A percentile compares a stretch with the other conserved stretches of the same genome.
These are phyloP conservation scores for Ginglymostoma cirratum DNA, from an alignment of 2,113 vertebrate genomes.

Conservation along the genomic window DNA sequence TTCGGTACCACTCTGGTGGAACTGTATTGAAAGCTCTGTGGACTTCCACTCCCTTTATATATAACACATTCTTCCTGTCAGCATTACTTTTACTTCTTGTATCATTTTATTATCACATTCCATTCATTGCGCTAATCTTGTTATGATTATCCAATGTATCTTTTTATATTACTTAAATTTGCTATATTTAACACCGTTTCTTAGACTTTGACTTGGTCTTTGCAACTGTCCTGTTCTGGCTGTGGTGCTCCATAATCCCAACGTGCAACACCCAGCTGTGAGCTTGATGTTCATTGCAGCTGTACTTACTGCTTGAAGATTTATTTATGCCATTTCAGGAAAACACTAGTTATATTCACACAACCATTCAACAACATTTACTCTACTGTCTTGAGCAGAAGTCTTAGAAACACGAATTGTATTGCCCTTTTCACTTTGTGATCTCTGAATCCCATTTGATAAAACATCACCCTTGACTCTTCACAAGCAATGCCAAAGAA, in stretches of 20 bases:
- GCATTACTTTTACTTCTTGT: not conserved
- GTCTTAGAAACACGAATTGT: not conserved
- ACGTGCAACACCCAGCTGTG: not conserved
- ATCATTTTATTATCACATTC: not conserved
- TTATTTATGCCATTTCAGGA: not conserved
- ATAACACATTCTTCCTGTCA: not conserved
- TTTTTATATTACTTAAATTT: not conserved
- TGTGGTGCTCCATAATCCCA: not conserved
- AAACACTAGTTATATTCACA: not conserved
- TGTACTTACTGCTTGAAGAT: not conserved
- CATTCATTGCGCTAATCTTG: not conserved
- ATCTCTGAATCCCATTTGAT: not conserved
- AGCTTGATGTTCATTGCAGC: not conserved
- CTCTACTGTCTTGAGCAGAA: not conserved
- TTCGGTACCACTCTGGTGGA: not conserved
- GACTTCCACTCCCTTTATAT: not conserved
- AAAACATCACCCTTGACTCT: not conserved
- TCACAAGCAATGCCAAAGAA: not conserved
- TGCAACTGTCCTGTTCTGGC: not conserved
- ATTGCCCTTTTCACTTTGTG: not conserved
- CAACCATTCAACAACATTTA: not conserved
- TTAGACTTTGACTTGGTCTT: not conserved
- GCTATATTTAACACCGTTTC: not conserved
- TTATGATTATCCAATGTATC: too few species aligned
- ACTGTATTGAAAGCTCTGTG: not conserved